phyloP scores from a whole-genome alignment of 1,140 invertebrate genomes.

The Wasmannia auropunctata region DNA sequence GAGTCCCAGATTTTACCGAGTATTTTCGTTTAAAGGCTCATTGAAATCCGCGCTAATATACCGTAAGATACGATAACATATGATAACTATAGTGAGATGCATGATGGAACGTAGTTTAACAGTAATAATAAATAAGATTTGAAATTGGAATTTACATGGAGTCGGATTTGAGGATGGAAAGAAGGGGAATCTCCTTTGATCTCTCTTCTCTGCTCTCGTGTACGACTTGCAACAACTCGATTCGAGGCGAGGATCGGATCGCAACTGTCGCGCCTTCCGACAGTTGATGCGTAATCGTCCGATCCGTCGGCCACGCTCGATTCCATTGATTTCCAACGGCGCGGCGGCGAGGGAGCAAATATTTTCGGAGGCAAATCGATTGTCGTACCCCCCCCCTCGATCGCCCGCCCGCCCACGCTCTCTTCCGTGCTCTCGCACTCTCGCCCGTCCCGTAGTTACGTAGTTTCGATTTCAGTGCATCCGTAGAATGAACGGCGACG shows the following conservation, averaged over 20 bases:
- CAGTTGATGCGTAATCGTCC: background rate
- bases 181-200: background rate
- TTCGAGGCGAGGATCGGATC: background rate
- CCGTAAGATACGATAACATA: background rate
- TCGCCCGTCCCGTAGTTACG: conserved; percentile 56
- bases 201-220: too few species aligned
- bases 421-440: conserved; percentile 10
- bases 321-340: conserved; percentile 39
- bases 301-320: conserved; percentile 14
- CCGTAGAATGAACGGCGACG: conserved; percentile 56
- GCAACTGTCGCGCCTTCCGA: background rate
- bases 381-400: too few species aligned
- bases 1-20: background rate
- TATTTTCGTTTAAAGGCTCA: background rate
- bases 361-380: conserved; percentile 74
- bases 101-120: background rate
- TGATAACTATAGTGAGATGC: background rate
- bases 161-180: background rate
- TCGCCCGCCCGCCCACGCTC: conserved; percentile 57
- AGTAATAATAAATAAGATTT: background rate
- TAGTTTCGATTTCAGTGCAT: conserved; percentile 70
- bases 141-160: background rate
- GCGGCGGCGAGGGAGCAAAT: conserved; percentile 64
- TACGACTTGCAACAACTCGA: background rate
- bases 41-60: background rate